Evolutionary conservation across 2,113 vertebrate genomes (phyloP).

Genomic region (Salvelinus namaycush): DNA sequence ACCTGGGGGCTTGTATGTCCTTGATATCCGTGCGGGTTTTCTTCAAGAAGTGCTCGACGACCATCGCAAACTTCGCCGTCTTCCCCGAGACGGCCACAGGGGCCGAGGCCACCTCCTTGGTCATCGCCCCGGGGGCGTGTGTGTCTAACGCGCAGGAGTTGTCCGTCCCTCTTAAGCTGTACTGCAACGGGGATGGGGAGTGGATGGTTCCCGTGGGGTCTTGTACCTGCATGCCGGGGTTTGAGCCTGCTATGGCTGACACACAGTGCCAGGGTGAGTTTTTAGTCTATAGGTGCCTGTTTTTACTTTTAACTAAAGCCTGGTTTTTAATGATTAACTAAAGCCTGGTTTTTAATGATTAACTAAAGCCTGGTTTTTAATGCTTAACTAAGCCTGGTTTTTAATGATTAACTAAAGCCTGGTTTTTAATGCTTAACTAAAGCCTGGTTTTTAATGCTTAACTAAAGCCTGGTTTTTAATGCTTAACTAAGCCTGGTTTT

Average conservation of each 20-base stretch:
- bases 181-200: conserved; percentile 96
- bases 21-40: conserved; percentile 95
- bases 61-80: conserved; percentile 90
- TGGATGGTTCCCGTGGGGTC: conserved; percentile 99
- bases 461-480: conserved; percentile 9
- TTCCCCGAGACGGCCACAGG: conserved; percentile 97
- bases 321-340: conserved; percentile 14
- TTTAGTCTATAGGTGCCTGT: conserved; percentile 37
- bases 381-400: too few relatives aligned
- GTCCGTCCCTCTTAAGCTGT: conserved; percentile 94
- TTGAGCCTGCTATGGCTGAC: conserved; percentile 85
- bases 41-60: conserved; percentile 97
- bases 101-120: conserved; percentile 92
- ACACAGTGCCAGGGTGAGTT: conserved; percentile 91
- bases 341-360: too few relatives aligned
- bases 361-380: too few relatives aligned
- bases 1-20: conserved; percentile 96
- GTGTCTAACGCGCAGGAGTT: conserved; percentile 92
- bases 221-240: conserved; percentile 90
- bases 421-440: too few relatives aligned
- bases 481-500: neutral
- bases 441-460: conserved; percentile 35
- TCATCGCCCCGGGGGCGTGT: conserved; percentile 92
- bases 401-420: too few relatives aligned
- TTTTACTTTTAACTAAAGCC: conserved; percentile 56